Evolutionary conservation across 2,888 invertebrate species (phyloP).

Genomic region (Lithophane socia): DNA sequence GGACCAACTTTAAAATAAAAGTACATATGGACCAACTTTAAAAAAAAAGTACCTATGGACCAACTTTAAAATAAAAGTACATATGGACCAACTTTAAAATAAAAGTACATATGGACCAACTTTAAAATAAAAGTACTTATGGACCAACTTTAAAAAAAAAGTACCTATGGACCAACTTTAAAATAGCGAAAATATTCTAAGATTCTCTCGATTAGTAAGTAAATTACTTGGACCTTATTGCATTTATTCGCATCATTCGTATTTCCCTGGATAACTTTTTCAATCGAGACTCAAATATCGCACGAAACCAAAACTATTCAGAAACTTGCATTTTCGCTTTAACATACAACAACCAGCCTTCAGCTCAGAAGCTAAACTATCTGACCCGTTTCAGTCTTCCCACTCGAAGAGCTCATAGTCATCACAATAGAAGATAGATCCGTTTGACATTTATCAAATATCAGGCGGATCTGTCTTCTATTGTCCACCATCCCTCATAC

Average conservation of each 20-base stretch:
- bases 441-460: constrained; percentile 9
- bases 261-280: neutral
- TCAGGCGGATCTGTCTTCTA: too few relatives aligned
- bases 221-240: neutral
- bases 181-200: neutral
- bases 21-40: neutral
- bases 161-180: too few relatives aligned
- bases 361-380: neutral
- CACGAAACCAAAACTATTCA: neutral
- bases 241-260: neutral
- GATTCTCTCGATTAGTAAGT: neutral
- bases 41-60: too few relatives aligned
- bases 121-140: neutral
- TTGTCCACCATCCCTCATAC: too few relatives aligned
- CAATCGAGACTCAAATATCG: neutral
- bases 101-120: too few relatives aligned
- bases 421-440: constrained; percentile 3
- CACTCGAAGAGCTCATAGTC: neutral
- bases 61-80: neutral
- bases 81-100: too few relatives aligned
- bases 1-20: too few relatives aligned
- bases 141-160: too few relatives aligned
- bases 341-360: neutral
- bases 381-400: neutral
- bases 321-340: neutral